Conservation (phyloP, 2,888 invertebrate species). For the Crepidodera aurea region DNA sequence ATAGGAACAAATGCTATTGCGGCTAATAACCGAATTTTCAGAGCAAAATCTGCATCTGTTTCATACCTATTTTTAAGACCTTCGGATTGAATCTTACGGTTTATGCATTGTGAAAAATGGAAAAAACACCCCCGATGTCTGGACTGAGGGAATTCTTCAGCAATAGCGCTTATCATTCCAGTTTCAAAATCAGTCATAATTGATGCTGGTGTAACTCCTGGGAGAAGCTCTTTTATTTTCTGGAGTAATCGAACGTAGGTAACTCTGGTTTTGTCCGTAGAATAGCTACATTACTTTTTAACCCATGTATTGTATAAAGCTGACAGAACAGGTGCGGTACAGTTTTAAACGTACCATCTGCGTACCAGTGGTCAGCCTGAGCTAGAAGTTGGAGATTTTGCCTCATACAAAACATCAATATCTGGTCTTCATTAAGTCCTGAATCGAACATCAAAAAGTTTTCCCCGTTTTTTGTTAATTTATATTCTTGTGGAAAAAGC, state of each 20-base stretch:
- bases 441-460: too few relatives aligned
- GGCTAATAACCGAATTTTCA: slow-evolving; percentile 9
- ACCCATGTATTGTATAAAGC: too few relatives aligned
- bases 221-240: too few relatives aligned
- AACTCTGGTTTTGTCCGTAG: too few relatives aligned
- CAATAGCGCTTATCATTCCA: background rate
- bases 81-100: background rate
- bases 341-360: background rate
- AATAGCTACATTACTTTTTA: background rate
- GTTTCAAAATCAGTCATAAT: background rate
- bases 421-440: background rate
- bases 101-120: background rate
- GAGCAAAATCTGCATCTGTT: slow-evolving; percentile 10
- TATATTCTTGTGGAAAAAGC: background rate
- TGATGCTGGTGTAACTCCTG: background rate
- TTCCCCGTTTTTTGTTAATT: background rate
- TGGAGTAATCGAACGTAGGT: background rate
- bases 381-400: background rate
- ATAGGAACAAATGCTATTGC: slow-evolving; percentile 16
- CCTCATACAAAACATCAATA: background rate
- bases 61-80: background rate
- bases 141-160: background rate
- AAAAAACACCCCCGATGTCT: slow-evolving; percentile 5
- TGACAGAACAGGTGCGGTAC: background rate
- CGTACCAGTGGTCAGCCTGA: background rate